Percentiles rank a stretch among this genome's conserved stretches.
phyloP scores from a whole-genome alignment of 2,888 invertebrate genomes.

The Pyrrhosoma nymphula region DNA sequence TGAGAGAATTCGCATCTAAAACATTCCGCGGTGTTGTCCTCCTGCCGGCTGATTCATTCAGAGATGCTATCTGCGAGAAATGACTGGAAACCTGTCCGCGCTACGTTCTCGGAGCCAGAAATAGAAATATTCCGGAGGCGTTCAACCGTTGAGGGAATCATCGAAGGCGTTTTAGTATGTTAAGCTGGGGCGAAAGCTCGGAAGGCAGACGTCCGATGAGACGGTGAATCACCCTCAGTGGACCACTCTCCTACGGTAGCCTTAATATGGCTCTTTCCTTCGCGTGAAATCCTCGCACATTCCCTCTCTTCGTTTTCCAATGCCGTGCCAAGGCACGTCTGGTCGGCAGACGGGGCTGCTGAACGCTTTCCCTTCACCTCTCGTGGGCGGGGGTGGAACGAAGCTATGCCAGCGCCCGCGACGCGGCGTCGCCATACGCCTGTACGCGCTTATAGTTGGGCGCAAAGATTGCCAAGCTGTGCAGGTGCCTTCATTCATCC shows the following conservation, averaged over 20 bases:
- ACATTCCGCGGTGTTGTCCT: background rate
- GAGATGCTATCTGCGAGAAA: background rate
- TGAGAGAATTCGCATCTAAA: too few relatives aligned
- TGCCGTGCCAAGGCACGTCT: background rate
- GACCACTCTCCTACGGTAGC: background rate
- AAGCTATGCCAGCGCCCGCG: background rate
- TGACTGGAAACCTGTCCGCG: background rate
- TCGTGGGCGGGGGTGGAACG: conserved; percentile 6
- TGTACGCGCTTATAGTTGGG: background rate
- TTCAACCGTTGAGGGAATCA: background rate
- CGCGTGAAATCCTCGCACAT: background rate
- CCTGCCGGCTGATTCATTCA: background rate
- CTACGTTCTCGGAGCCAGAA: background rate
- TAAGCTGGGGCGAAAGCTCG: background rate
- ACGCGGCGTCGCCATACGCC: background rate
- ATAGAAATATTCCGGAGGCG: background rate
- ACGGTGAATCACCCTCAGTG: conserved; percentile 1
- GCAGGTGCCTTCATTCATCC: background rate
- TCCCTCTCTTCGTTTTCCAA: background rate
- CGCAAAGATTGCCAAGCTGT: background rate
- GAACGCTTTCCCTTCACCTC: background rate
- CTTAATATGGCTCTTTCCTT: background rate
- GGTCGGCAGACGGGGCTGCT: background rate
- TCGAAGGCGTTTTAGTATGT: background rate
- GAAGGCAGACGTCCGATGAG: background rate